phyloP scores from a whole-genome alignment of 2,888 invertebrate species.

The Mythimna loreyi region DNA sequence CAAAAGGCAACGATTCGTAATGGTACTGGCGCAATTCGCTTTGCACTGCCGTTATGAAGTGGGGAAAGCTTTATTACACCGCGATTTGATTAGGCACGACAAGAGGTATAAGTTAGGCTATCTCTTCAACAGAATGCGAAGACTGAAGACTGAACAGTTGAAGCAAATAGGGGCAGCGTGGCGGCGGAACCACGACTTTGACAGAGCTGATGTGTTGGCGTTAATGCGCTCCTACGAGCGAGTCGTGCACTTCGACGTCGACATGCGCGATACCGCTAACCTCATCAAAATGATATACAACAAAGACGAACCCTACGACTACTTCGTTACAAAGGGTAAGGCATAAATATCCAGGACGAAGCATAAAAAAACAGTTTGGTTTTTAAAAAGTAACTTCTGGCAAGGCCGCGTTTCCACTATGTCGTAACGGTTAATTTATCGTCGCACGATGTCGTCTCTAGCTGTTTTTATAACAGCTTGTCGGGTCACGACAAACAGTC shows the following conservation, averaged over 20 bases:
- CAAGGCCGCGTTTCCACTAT: too few relatives aligned
- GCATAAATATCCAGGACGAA: too few relatives aligned
- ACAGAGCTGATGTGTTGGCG: accelerated
- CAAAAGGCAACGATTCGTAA: neutral
- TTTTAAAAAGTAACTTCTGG: too few relatives aligned
- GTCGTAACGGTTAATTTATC: too few relatives aligned
- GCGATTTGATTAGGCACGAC: constrained; percentile 55
- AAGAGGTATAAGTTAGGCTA: constrained; percentile 74
- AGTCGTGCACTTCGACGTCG: constrained; percentile 68
- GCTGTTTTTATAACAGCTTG: too few relatives aligned
- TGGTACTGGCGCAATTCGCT: constrained; percentile 58
- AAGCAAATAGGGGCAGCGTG: constrained; percentile 55
- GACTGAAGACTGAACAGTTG: constrained; percentile 66
- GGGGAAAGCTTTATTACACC: constrained; percentile 62
- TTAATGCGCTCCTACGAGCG: constrained; percentile 67
- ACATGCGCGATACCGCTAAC: constrained; percentile 66
- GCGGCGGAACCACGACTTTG: accelerated
- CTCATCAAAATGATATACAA: constrained; percentile 49
- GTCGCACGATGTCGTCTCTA: too few relatives aligned
- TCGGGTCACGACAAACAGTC: too few relatives aligned
- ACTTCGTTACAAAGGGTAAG: neutral
- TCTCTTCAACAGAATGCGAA: constrained; percentile 72
- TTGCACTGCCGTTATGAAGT: constrained; percentile 70
- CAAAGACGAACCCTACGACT: neutral
- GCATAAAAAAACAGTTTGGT: too few relatives aligned